Base-by-base conservation (phyloP, 2,113 vertebrate genomes). In the Pristiophorus japonicus region DNA sequence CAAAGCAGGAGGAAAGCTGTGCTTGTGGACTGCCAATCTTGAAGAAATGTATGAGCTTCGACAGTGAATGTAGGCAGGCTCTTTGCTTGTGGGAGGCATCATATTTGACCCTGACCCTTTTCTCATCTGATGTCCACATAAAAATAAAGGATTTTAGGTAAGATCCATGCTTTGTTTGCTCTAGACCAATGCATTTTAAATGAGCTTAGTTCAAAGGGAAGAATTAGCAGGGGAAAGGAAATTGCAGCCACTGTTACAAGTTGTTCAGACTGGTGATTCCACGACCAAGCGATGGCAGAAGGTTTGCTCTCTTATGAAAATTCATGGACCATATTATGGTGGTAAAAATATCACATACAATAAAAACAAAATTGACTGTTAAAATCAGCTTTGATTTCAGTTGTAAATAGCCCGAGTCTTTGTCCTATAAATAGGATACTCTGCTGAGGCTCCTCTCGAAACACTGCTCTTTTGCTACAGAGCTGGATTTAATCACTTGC, bases 331-430 rank as follows among this genome's bases (percentile, higher is more conserved):
- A 20, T 22, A 63, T 92, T 63, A 38, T 20, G 59, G n/a, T 38
- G 34, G 1, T 92, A 65, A 91, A n/a, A 38, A 11, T 65, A 14
- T 30, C n/a, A 10, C 59, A 20, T 34, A 92, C 59, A 45, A 38
- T 63, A 11, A 65, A 91, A 81, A 81, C 8, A 22, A 38, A 38
- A 63, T 65, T 38, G 59, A n/a, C 59, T 92, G 27, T 91, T 91
- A n/a, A 38, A 62, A 91, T 63, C 88, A 62, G 18, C 59, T 63
- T 92, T 92, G 63, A 92, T 92, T 92, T 92, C 34, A 63, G 88
- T n/a, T 38, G 4, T 63, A 90, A 90, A 90, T 92, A 18, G 62
- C 59, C 59, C 75, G 16, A 42, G 78, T 10, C 34, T 92, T 92
- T 62, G 51, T 62, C 87, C 16, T 34, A 59, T 90, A 63, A 92